A percentile compares a stretch with the other conserved stretches of the same genome.
Evolutionary conservation across 1,140 invertebrate species (phyloP).

Genomic region (Macrobrachium nipponense): DNA sequence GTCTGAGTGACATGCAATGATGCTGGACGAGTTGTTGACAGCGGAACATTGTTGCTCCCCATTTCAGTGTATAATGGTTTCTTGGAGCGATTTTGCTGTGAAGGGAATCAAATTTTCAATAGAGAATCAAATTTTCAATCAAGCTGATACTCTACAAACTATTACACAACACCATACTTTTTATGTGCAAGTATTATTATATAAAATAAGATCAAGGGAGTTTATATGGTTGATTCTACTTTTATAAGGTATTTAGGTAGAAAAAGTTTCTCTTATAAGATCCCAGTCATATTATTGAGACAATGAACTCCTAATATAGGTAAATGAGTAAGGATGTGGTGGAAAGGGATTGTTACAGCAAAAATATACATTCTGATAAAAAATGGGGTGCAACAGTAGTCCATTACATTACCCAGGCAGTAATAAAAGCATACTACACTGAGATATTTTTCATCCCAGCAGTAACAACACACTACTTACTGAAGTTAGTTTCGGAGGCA

Average conservation of each 20-base stretch:
- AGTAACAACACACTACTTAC: neutral
- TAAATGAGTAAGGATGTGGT: too few relatives aligned
- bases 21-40: conserved; percentile 59
- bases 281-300: neutral
- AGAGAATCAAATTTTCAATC: neutral
- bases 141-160: neutral
- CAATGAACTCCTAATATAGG: neutral
- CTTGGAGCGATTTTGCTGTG: conserved; percentile 34
- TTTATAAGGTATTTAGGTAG: too few relatives aligned
- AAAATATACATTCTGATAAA: too few relatives aligned
- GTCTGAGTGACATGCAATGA: conserved; percentile 58
- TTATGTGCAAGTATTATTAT: neutral
- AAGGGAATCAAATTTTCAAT: neutral
- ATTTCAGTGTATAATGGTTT: conserved; percentile 63
- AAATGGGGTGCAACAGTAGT: too few relatives aligned
- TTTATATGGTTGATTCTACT: too few relatives aligned
- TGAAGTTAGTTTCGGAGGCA: conserved; percentile 9
- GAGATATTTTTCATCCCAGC: too few relatives aligned
- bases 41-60: conserved; percentile 63
- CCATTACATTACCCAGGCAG: too few relatives aligned
- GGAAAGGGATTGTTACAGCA: too few relatives aligned
- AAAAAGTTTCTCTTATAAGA: neutral
- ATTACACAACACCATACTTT: neutral
- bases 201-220: too few relatives aligned
- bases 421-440: neutral